Evolutionary conservation across 2,797 vertebrate genomes (phyloP), one percentile per base, ranked within the genome.

Genomic region (Vespertilio murinus): DNA sequence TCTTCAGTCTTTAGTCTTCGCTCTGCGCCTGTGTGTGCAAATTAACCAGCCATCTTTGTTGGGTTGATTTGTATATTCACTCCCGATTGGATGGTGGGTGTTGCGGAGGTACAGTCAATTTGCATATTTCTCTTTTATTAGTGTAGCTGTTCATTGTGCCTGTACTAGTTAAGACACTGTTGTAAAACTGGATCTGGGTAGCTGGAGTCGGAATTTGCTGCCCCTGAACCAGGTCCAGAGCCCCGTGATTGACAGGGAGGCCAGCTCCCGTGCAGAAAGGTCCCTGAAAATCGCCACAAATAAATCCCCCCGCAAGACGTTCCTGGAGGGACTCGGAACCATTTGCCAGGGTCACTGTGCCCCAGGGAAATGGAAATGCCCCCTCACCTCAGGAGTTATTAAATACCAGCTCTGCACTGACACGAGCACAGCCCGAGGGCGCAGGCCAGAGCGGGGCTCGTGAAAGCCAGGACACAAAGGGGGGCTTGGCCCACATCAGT

Each of bases 261-360:
- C 42, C 73, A 35, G 23, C 23, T 33, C 42, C 61, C 61, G 59
- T 75, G 52, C 47, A 61, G 64, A 75, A 78, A 70, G 61, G 8
- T 59, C 54, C 52, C 42, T 23, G 9, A 28, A 77, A 42, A 5
- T 28, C 33, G 28, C 61, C 28, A 65, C 16, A 17, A 42, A n/a
- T 83, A 78, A 78, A 70, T 83, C 42, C 81, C 71, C 28, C 20
- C 77, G 28, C 5, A 49, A 42, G 52, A 89, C 33, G 17, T 70
- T 6, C 40, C 20, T 17, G 14, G 33, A 38, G 30, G 33, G 49
- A 89, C n/a, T 59, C 1, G 3, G 56, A 86, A 49, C 17, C 35
- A 25, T 47, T 79, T 86, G n/a, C 38, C 14, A 79, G 14, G 30
- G 6, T 65, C 56, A 87, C 56, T 88, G 30, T 87, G 67, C 23